phyloP scores from a whole-genome alignment of 2,797 vertebrate species.

The Helostoma temminkii region DNA sequence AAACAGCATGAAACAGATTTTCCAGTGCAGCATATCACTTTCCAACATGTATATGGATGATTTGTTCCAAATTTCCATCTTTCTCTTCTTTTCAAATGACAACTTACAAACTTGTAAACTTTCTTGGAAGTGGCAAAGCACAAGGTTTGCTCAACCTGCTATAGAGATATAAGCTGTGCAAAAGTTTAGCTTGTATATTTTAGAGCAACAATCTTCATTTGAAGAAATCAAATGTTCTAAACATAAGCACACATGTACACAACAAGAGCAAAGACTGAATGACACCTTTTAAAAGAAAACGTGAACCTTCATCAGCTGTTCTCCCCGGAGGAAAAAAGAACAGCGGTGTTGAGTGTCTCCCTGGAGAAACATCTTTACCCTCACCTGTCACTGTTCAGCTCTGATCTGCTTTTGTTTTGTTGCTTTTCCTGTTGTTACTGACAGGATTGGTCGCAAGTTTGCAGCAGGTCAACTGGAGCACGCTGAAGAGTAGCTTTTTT shows the following conservation, averaged over 20 bases:
- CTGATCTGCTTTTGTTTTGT: constrained; percentile 18
- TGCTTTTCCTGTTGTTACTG: constrained; percentile 17
- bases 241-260: not conserved
- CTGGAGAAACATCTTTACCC: too few relatives aligned
- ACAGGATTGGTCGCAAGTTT: not conserved
- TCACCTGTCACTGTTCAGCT: constrained; percentile 37
- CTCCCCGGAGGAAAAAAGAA: constrained; percentile 13
- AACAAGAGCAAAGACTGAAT: not conserved
- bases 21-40: too few relatives aligned
- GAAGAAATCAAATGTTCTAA: not conserved
- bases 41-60: too few relatives aligned
- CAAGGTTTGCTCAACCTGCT: too few relatives aligned
- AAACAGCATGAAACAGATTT: too few relatives aligned
- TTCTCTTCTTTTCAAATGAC: too few relatives aligned
- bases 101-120: too few relatives aligned
- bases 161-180: too few relatives aligned
- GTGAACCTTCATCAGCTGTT: not conserved
- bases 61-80: too few relatives aligned
- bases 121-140: too few relatives aligned
- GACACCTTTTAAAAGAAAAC: constrained; percentile 4
- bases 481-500: not conserved
- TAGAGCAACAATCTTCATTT: not conserved
- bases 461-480: constrained; percentile 27
- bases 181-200: not conserved
- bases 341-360: too few relatives aligned